These are phyloP conservation scores for Lophotriccus pileatus DNA, from an alignment of 2,797 vertebrate genomes.

Conservation along the genomic window DNA sequence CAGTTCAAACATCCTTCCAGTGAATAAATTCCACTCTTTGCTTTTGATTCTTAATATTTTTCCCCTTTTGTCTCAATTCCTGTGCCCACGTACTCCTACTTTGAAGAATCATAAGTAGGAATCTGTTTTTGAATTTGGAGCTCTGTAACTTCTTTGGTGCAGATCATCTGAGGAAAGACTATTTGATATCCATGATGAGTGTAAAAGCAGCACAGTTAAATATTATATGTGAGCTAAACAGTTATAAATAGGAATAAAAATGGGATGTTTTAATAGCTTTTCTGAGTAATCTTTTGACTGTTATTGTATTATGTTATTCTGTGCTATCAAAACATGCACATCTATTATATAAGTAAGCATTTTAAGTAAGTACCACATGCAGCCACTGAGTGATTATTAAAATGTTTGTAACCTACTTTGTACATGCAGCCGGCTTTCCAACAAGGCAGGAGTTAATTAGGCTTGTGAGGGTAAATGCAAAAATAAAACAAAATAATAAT, in stretches of 20 bases:
- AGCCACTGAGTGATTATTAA: not conserved
- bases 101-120: not conserved
- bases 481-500: constrained; percentile 2
- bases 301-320: not conserved
- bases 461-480: not conserved
- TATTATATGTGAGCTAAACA: not conserved
- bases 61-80: not conserved
- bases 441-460: not conserved
- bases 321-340: not conserved
- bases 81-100: not conserved
- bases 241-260: not conserved
- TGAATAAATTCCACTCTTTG: not conserved
- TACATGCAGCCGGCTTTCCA: not conserved
- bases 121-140: not conserved
- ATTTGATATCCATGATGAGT: not conserved
- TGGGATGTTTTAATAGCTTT: not conserved
- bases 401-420: not conserved
- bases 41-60: not conserved
- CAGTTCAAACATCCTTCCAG: not conserved
- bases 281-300: not conserved
- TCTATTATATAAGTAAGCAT: not conserved
- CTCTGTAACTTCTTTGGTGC: not conserved
- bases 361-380: not conserved
- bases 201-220: not conserved
- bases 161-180: not conserved